Evolutionary conservation across 2,888 invertebrate genomes (phyloP).

Genomic region (Trilocha varians): DNA sequence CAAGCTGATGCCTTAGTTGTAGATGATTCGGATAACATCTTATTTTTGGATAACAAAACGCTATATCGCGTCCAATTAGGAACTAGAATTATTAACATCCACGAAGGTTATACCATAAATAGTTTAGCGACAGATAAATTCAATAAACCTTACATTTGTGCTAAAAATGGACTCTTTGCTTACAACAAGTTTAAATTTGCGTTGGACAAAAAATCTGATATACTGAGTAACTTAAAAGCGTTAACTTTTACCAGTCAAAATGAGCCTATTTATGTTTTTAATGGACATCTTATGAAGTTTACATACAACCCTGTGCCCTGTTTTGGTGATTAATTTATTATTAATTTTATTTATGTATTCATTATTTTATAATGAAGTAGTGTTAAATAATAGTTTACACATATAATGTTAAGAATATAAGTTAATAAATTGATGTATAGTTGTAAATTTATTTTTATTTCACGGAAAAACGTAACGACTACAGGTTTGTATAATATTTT

Average conservation of each 20-base stretch:
- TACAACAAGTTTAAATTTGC: constrained; percentile 59
- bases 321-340: constrained; percentile 31
- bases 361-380: too few relatives aligned
- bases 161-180: constrained; percentile 39
- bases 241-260: constrained; percentile 41
- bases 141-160: constrained; percentile 35
- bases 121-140: constrained; percentile 36
- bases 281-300: constrained; percentile 43
- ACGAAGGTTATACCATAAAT: constrained; percentile 35
- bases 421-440: too few relatives aligned
- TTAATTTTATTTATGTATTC: too few relatives aligned
- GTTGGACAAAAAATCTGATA: constrained; percentile 41
- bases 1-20: constrained; percentile 39
- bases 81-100: constrained; percentile 39
- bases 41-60: constrained; percentile 36
- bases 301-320: constrained; percentile 31
- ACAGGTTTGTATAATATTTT: too few relatives aligned
- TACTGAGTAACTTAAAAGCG: constrained; percentile 34
- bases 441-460: too few relatives aligned
- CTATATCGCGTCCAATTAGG: constrained; percentile 45
- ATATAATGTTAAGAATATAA: too few relatives aligned
- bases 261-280: constrained; percentile 45
- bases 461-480: too few relatives aligned
- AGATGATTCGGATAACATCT: constrained; percentile 50
- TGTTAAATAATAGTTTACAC: too few relatives aligned